Percentiles rank a stretch among this genome's conserved stretches.
phyloP scores from a whole-genome alignment of 1,140 invertebrate species.

The Neodiprion fabricii region DNA sequence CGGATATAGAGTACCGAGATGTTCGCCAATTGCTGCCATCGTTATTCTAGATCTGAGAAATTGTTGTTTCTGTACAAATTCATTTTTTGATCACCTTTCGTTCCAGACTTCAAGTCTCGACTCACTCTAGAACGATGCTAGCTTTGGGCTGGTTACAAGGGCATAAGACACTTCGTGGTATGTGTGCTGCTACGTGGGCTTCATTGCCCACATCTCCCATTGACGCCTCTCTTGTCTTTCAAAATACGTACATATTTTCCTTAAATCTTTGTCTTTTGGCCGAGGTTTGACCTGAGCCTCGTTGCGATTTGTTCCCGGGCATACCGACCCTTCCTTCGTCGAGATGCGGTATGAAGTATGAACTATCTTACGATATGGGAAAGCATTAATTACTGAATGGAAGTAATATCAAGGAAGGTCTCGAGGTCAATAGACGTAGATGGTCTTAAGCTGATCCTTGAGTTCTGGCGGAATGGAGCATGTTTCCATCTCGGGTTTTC shows the following conservation, averaged over 20 bases:
- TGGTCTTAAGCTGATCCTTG: conserved; percentile 85
- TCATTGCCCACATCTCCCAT: conserved; percentile 21
- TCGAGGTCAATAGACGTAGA: conserved; percentile 80
- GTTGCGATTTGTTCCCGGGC: not conserved
- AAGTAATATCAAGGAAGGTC: conserved; percentile 33
- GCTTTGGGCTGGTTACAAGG: too few species aligned
- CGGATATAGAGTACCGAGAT: conserved; percentile 9
- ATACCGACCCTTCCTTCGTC: conserved; percentile 18
- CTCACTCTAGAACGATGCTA: too few species aligned
- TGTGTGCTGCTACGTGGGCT: conserved; percentile 21
- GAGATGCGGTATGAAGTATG: conserved; percentile 21
- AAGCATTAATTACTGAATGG: conserved; percentile 45
- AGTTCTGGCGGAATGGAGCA: conserved; percentile 86
- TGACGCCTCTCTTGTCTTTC: conserved; percentile 18
- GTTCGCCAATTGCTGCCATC: not conserved
- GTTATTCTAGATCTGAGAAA: not conserved
- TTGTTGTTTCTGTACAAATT: too few species aligned
- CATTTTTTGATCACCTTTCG: too few species aligned
- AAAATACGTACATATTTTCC: conserved; percentile 19
- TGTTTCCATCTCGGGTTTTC: conserved; percentile 78
- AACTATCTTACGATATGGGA: conserved; percentile 43
- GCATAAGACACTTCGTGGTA: not conserved
- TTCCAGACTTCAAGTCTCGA: too few species aligned
- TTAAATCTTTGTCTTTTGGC: not conserved
- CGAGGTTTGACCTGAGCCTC: not conserved